phyloP scores from a whole-genome alignment of 2,888 invertebrate species.

The Liopterus haemorrhoidalis region DNA sequence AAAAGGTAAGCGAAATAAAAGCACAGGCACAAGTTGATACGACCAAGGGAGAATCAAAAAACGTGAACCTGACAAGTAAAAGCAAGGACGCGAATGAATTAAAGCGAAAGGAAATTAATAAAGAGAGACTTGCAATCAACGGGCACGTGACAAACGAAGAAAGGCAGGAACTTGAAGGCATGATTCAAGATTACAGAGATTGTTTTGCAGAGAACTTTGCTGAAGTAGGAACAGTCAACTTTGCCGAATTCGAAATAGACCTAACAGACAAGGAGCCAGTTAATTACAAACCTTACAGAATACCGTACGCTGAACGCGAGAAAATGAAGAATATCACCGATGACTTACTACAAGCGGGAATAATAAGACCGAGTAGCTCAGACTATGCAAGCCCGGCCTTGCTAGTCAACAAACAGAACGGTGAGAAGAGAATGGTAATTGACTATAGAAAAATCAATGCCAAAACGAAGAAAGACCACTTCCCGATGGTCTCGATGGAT shows the following conservation, averaged over 20 bases:
- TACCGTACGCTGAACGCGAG: slow-evolving; percentile 26
- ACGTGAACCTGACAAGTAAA: too few relatives aligned
- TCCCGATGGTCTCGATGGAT: slow-evolving; percentile 38
- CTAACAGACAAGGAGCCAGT: slow-evolving; percentile 24
- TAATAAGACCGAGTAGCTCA: slow-evolving; percentile 34
- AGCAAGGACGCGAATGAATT: too few relatives aligned
- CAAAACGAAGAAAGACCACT: slow-evolving; percentile 36
- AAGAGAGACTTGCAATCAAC: too few relatives aligned
- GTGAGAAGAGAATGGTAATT: slow-evolving; percentile 32
- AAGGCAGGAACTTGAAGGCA: slow-evolving; percentile 15
- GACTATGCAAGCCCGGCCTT: slow-evolving; percentile 28
- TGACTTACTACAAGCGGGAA: slow-evolving; percentile 20
- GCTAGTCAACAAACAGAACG: slow-evolving; percentile 31
- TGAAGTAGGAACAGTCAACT: slow-evolving; percentile 26
- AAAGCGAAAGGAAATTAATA: too few relatives aligned
- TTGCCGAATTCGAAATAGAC: slow-evolving; percentile 25
- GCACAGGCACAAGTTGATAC: too few relatives aligned
- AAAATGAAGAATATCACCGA: slow-evolving; percentile 21
- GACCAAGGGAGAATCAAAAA: too few relatives aligned
- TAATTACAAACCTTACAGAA: slow-evolving; percentile 30
- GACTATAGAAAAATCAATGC: slow-evolving; percentile 37
- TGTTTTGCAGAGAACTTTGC: slow-evolving; percentile 23
- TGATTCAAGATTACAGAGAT: slow-evolving; percentile 21
- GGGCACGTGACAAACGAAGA: slow-evolving; percentile 31
- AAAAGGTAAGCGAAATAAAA: too few relatives aligned